These are phyloP conservation scores for Marmota flaviventris DNA, from an alignment of 2,113 vertebrate species.

Conservation along the genomic window DNA sequence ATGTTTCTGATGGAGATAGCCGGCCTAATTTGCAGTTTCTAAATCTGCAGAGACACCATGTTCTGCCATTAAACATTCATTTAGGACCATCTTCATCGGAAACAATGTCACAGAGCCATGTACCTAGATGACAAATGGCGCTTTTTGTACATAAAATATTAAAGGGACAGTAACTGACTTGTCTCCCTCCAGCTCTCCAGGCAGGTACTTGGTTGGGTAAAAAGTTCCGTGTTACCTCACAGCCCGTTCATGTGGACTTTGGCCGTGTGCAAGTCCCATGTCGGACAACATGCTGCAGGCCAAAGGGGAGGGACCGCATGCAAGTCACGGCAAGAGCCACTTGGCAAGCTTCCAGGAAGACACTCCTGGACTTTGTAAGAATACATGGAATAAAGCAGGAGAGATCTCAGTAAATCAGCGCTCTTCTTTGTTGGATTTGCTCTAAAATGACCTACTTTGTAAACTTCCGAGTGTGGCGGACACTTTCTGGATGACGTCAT, in stretches of 20 bases:
- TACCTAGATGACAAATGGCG: constrained; percentile 58
- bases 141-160: constrained; percentile 58
- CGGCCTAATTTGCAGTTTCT: constrained; percentile 63
- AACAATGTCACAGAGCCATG: constrained; percentile 8
- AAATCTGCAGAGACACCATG: constrained; percentile 64
- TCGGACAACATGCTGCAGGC: background rate
- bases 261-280: rapidly evolving
- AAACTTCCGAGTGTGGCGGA: background rate
- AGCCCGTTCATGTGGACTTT: background rate
- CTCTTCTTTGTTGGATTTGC: background rate
- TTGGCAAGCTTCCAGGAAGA: background rate
- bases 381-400: background rate
- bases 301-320: rapidly evolving
- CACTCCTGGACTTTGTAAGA: background rate
- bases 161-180: constrained; percentile 46
- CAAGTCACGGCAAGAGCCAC: rapidly evolving
- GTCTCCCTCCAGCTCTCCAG: background rate
- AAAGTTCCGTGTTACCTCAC: background rate
- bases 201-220: background rate
- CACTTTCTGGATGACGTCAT: constrained; percentile 32
- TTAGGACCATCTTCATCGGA: constrained; percentile 57
- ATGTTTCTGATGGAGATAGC: constrained; percentile 69
- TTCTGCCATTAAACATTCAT: constrained; percentile 80
- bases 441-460: constrained; percentile 32
- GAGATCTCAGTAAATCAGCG: background rate